Base-by-base conservation (phyloP, 2,797 vertebrate genomes). In the Platalea minor region DNA sequence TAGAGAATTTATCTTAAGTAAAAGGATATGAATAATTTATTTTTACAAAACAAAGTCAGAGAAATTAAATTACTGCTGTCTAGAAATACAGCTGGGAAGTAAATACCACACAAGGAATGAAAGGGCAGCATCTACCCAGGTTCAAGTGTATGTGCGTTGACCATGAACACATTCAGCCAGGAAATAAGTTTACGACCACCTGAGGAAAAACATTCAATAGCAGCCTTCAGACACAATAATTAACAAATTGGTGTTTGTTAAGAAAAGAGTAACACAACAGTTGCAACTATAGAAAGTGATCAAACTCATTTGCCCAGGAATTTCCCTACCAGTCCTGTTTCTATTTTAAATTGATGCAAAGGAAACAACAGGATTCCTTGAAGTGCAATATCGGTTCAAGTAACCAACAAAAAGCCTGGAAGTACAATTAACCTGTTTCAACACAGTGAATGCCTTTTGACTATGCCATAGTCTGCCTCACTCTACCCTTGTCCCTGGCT, bases 391-490 rank as follows among this genome's bases (percentile, higher is more conserved):
- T 21, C 64, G 7, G 13, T 68, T 80, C 21, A 43, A n/a, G 11
- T 57, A 64, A 68, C 0, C 2, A 43, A 43, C 4, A 4, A 56
- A 70, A 77, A 51, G 4, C 21, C 14, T 75, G 65, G 10, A 74
- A 67, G 13, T 61, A 5, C 17, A 81, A 33, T 23, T n/a, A 59
- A 46, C 6, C 13, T 60, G 11, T 54, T 72, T 51, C 43, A 84
- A 78, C 13, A 37, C 13, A 51, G 3, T n/a, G 16, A 72, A 25
- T 8, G 4, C 24, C 13, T 51, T 84, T 31, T 60, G 14, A 11
- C 7, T 37, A 18, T 28, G 2, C 7, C 7, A 5, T 74, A 33
- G 25, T 2, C 7, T 1, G 4, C 15, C 13, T 67, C 25, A 15
- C 11, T 50, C n/a, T 61, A 67, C 39, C 4, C 11, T 63, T 63